Conservation (phyloP, 2,888 invertebrate species). For the Diaprepes abbreviatus region DNA sequence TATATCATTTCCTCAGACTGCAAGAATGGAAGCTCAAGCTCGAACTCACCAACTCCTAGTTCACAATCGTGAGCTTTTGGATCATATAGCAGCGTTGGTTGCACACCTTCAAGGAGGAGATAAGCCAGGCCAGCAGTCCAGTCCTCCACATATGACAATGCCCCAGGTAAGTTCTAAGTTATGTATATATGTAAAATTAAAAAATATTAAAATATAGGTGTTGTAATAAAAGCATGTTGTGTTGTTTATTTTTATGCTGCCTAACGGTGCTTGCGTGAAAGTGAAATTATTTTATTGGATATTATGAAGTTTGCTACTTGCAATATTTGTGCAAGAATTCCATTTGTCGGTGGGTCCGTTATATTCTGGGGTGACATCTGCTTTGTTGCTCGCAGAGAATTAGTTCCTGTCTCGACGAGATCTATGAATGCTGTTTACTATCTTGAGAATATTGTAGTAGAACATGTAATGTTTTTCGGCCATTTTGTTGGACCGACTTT, state of each 20-base stretch:
- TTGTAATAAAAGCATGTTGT: constrained; percentile 11
- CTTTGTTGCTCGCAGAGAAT: too few relatives aligned
- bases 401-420: too few relatives aligned
- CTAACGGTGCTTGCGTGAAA: background rate
- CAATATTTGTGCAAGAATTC: too few relatives aligned
- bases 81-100: constrained; percentile 93
- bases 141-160: constrained; percentile 74
- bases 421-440: too few relatives aligned
- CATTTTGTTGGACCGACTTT: too few relatives aligned
- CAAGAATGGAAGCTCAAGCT: constrained; percentile 73
- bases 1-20: constrained; percentile 59
- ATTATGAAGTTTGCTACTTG: too few relatives aligned
- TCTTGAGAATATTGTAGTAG: too few relatives aligned
- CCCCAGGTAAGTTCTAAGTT: constrained; percentile 74
- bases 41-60: constrained; percentile 94
- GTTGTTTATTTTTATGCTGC: constrained; percentile 1
- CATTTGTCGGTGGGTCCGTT: too few relatives aligned
- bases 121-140: constrained; percentile 68
- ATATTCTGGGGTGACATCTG: too few relatives aligned
- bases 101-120: constrained; percentile 91
- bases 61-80: constrained; percentile 94
- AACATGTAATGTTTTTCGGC: too few relatives aligned
- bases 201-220: background rate
- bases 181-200: background rate
- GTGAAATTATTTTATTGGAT: background rate